phyloP scores from a whole-genome alignment of 2,113 vertebrate genomes.

The Galemys pyrenaicus region DNA sequence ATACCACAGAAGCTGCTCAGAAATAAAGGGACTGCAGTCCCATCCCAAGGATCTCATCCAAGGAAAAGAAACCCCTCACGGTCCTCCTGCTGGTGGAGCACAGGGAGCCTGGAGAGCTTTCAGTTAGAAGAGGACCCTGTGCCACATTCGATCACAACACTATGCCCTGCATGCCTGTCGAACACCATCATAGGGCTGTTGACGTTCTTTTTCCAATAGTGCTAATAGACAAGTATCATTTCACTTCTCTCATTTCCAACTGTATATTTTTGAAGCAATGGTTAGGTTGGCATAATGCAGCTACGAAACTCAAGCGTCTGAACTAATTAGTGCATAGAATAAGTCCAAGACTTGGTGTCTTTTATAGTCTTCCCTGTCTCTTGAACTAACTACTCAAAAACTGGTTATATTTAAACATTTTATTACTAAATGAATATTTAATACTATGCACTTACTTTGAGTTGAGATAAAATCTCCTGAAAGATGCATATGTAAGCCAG shows the following conservation, averaged over 20 bases:
- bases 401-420: not conserved
- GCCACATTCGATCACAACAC: not conserved
- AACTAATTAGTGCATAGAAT: not conserved
- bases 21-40: not conserved
- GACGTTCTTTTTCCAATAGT: not conserved
- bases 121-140: not conserved
- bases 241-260: conserved; percentile 17
- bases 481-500: conserved; percentile 1
- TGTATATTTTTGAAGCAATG: not conserved
- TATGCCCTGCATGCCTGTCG: not conserved
- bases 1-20: not conserved
- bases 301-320: not conserved
- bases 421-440: conserved; percentile 43
- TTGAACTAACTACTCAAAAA: not conserved
- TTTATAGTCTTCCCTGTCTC: not conserved
- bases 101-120: not conserved
- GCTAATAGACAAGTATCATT: not conserved
- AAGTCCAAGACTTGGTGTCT: not conserved
- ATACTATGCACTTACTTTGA: conserved; percentile 24
- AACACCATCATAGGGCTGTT: not conserved
- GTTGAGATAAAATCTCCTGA: conserved; percentile 56
- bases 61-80: not conserved
- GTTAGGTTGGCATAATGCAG: not conserved
- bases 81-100: not conserved
- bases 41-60: not conserved